Percentiles rank a stretch among this genome's conserved stretches.
Conservation (phyloP, 2,888 invertebrate species). For the Agriopis leucophaearia region DNA sequence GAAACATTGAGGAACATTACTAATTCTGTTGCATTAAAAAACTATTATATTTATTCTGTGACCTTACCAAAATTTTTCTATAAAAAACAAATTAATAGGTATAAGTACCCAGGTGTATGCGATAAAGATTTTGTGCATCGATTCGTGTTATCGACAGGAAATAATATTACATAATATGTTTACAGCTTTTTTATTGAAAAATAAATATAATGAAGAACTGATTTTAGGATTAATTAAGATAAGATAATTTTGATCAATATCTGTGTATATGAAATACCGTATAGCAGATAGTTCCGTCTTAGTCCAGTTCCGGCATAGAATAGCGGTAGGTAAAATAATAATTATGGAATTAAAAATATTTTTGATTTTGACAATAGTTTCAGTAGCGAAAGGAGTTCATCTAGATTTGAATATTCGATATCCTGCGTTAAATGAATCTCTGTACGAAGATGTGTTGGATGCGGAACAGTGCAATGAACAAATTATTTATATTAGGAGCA, state of each 20-base stretch:
- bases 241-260: conserved; percentile 8
- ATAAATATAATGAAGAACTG: not conserved
- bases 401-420: conserved; percentile 33
- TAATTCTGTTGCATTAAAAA: no score
- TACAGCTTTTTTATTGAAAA: not conserved
- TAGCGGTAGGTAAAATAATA: conserved; percentile 6
- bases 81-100: not conserved
- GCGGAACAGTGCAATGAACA: conserved; percentile 62
- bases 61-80: not conserved
- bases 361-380: conserved; percentile 24
- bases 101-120: no score
- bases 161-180: not conserved
- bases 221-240: conserved; percentile 6
- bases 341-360: conserved; percentile 18
- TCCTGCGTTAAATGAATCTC: conserved; percentile 57
- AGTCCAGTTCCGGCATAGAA: not conserved
- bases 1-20: no score
- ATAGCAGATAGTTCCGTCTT: not conserved
- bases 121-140: not conserved
- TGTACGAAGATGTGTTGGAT: conserved; percentile 65
- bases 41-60: not conserved
- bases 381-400: conserved; percentile 35
- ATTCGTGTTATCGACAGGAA: conserved; percentile 6
- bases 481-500: conserved; percentile 52
- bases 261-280: not conserved